Percentiles rank a stretch among this genome's conserved stretches.
Evolutionary conservation across 2,888 invertebrate species (phyloP).

Genomic region (Homarus gammarus): DNA sequence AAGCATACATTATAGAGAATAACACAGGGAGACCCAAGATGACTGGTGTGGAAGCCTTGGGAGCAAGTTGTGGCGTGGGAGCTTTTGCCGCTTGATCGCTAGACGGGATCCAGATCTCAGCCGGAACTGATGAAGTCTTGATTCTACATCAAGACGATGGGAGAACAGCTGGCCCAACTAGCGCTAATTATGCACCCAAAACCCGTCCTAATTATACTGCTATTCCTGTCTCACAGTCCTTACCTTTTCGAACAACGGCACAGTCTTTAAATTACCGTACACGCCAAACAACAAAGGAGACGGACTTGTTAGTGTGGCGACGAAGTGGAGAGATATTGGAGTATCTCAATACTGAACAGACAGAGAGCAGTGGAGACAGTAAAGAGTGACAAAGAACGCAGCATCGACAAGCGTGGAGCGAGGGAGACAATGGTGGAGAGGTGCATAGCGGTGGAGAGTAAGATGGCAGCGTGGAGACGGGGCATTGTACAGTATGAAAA

Average conservation of each 20-base stretch:
- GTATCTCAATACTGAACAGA: too few species aligned
- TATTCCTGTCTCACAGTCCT: neutral
- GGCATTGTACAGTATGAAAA: too few species aligned
- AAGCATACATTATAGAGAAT: neutral
- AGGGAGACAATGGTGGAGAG: too few species aligned
- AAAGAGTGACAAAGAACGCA: too few species aligned
- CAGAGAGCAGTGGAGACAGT: too few species aligned
- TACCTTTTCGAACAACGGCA: neutral
- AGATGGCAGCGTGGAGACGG: too few species aligned
- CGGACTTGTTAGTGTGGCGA: too few species aligned
- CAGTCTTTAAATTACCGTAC: too few species aligned
- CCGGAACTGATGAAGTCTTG: conserved; percentile 37
- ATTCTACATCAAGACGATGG: conserved; percentile 35
- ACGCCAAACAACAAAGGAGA: too few species aligned
- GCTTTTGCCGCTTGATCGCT: conserved; percentile 49
- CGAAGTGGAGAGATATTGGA: too few species aligned
- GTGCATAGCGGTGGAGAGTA: too few species aligned
- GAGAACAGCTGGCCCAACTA: conserved; percentile 17
- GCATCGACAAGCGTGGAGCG: too few species aligned
- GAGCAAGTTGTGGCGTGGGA: conserved; percentile 36
- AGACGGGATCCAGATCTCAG: conserved; percentile 52
- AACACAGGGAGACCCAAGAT: neutral
- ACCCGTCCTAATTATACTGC: neutral
- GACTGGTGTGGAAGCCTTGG: neutral
- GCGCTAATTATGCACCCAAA: neutral